Conservation (phyloP, 2,113 vertebrate species). For the Micromys minutus region DNA sequence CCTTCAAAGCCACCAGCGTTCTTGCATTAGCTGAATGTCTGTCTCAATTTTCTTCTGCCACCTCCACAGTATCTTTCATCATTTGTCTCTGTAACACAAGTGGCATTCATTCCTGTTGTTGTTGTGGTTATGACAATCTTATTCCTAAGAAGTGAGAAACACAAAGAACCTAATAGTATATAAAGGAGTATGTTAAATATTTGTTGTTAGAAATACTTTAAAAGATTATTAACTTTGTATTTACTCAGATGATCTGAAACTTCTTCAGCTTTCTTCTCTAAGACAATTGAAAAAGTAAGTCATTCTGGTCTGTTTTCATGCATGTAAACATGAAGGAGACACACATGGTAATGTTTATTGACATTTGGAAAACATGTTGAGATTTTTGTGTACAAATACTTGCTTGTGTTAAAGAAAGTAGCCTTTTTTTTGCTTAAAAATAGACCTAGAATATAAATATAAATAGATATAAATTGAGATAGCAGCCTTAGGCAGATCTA, state of each 20-base stretch:
- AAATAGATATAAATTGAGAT: conserved; percentile 43
- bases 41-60: neutral
- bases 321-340: neutral
- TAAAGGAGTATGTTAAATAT: neutral
- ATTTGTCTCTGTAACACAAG: neutral
- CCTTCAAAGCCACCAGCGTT: neutral
- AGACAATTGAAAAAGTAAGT: conserved; percentile 2
- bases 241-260: neutral
- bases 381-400: conserved; percentile 33
- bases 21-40: neutral
- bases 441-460: neutral
- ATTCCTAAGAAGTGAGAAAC: neutral
- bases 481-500: neutral
- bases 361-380: neutral
- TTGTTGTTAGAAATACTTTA: neutral
- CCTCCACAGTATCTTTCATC: neutral
- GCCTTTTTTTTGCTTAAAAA: conserved; percentile 29
- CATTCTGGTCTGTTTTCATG: neutral
- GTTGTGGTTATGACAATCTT: neutral
- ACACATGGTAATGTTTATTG: neutral
- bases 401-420: conserved; percentile 22
- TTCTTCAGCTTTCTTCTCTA: neutral
- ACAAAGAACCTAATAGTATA: neutral
- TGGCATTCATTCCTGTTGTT: too few relatives aligned
- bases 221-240: neutral